Conservation (phyloP, 2,797 vertebrate genomes). For the Arctocebus calabarensis region DNA sequence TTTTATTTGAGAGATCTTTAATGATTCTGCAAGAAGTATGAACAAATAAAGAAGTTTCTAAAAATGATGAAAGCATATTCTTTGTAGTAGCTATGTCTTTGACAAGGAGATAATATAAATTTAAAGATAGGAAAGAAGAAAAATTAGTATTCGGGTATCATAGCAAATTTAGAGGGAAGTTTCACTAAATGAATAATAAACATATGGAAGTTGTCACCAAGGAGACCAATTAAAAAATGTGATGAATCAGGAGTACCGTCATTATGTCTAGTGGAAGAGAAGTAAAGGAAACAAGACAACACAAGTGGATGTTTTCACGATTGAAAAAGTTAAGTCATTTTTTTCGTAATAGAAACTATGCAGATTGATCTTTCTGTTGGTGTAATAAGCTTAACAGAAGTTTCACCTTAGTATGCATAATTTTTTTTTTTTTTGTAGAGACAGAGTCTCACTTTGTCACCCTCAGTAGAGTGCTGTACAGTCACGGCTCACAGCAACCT, state of each 20-base stretch:
- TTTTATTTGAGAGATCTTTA: conserved; percentile 11
- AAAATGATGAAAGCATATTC: conserved; percentile 16
- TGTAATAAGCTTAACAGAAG: neutral
- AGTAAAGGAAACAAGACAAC: neutral
- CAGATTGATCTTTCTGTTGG: neutral
- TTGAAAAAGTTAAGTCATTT: neutral
- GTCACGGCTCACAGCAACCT: too few species aligned
- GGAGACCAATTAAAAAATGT: conserved; percentile 66
- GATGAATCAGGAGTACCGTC: conserved; percentile 33
- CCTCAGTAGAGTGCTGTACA: too few species aligned
- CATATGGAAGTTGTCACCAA: conserved; percentile 64
- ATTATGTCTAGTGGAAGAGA: conserved; percentile 55
- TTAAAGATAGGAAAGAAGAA: conserved; percentile 39
- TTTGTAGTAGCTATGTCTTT: neutral
- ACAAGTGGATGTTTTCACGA: neutral
- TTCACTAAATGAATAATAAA: conserved; percentile 57
- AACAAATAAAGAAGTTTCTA: neutral
- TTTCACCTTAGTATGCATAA: neutral
- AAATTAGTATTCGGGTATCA: conserved; percentile 61
- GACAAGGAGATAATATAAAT: neutral
- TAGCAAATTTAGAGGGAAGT: conserved; percentile 43
- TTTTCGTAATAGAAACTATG: neutral
- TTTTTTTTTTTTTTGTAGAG: neutral
- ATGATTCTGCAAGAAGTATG: neutral
- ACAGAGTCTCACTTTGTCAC: too few species aligned